Base-by-base conservation (phyloP, 1,140 invertebrate species). In the Papilio dardanus region DNA sequence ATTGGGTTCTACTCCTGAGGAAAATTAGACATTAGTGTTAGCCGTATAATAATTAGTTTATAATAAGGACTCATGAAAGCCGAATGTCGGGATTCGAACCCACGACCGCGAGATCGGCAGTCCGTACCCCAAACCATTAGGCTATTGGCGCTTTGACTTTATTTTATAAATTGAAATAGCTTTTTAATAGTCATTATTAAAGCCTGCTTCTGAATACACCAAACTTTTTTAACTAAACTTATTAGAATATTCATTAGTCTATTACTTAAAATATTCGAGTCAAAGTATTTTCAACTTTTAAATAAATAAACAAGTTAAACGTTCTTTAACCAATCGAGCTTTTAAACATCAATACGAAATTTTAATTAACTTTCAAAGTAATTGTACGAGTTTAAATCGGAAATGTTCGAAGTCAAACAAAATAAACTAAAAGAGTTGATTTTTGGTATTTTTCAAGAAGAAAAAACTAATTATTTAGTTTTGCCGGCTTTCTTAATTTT, bases 361-460 rank as follows among this genome's bases (percentile, higher is more conserved):
- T 58, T 58, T 28, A 58, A 58, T 58, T 58, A 58, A 58, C 54
- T 58, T 58, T 58, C 54, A 58, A 58, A 58, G 54, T 58, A 58
- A 58, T 58, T 58, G 54, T 58, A 24, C 54, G 54, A 58, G 54
- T 58, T 58, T 58, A 24, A 54, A 54, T 54, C 42, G n/a, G 42
- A 46, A 46, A 46, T 46, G 40, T 42, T 42, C 40, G 42, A 46
- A 46, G 16, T 46, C 42, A 46, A 46, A 46, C 42, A 46, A 46
- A 46, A 46, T 46, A 46, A 46, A 46, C n/a, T 16, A n/a, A 46
- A 46, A 46, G 42, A 46, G 16, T n/a, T n/a, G 42, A 46, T 46
- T n/a, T 46, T 46, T n/a, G 16, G n/a, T 19, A 3, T 46, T 46
- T 46, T 19, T 19, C 5, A 46, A 0, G 4, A 46, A n/a, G n/a